Evolutionary conservation across 2,113 vertebrate genomes (phyloP).

Genomic region (Catharus minimus): DNA sequence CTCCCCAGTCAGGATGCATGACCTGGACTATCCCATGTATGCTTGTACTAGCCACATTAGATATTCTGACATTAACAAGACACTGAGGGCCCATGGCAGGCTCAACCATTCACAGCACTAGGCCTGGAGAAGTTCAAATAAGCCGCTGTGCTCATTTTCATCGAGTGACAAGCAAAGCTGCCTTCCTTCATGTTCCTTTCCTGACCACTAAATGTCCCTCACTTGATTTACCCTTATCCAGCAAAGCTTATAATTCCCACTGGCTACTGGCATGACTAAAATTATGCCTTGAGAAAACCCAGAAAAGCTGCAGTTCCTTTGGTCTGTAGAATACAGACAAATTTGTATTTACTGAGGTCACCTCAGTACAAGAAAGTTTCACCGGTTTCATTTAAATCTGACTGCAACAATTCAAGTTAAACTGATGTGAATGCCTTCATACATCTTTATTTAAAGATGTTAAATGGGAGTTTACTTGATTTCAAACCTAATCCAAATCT

Average conservation of each 20-base stretch:
- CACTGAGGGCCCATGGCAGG: neutral
- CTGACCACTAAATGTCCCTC: neutral
- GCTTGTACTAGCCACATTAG: neutral
- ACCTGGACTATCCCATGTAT: neutral
- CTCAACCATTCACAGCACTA: neutral
- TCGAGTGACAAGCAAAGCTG: neutral
- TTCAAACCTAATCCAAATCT: conserved; percentile 39
- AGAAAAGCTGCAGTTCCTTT: neutral
- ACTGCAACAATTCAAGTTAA: conserved; percentile 49
- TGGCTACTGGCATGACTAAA: neutral
- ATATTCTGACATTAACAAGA: neutral
- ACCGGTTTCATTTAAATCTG: neutral
- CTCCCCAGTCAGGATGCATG: neutral
- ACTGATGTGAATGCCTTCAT: conserved; percentile 9
- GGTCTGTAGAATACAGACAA: neutral
- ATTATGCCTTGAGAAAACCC: neutral
- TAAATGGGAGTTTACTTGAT: conserved; percentile 32
- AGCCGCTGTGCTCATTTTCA: neutral
- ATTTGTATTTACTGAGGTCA: conserved; percentile 27
- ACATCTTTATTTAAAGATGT: conserved; percentile 47
- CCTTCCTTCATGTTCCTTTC: neutral
- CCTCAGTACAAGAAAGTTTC: neutral
- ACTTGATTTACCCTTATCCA: neutral
- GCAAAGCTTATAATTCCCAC: neutral
- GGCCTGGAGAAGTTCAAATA: neutral